Evolutionary conservation across 2,888 invertebrate genomes (phyloP).

Genomic region (Galeruca laticollis): DNA sequence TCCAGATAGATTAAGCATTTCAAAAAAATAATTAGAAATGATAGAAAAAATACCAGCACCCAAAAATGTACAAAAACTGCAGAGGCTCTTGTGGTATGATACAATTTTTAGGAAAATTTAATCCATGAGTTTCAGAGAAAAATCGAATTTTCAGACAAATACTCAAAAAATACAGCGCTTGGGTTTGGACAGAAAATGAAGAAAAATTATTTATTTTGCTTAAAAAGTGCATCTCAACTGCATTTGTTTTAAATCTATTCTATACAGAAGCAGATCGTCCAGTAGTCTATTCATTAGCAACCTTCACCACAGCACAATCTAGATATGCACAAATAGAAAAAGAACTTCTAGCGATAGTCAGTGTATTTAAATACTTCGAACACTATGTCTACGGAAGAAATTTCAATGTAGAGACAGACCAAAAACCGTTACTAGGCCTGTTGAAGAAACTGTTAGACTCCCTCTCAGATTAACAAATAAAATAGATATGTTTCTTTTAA

Average conservation of each 20-base stretch:
- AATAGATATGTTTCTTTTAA: no score
- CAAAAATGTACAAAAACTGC: constrained; percentile 33
- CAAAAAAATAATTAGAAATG: constrained; percentile 17
- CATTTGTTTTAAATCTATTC: constrained; percentile 5
- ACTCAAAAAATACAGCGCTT: constrained; percentile 31
- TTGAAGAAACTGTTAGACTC: no score
- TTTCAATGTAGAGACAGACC: no score
- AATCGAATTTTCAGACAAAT: constrained; percentile 26
- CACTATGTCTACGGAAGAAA: no score
- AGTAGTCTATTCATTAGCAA: constrained; percentile 36
- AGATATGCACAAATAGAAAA: constrained; percentile 14
- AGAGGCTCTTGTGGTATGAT: constrained; percentile 40
- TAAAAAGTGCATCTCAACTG: no score
- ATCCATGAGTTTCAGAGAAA: constrained; percentile 33
- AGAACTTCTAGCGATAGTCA: background rate
- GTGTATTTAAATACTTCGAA: no score
- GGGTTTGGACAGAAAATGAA: constrained; percentile 37
- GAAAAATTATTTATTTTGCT: constrained; percentile 29
- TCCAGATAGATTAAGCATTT: background rate
- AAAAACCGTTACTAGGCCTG: no score
- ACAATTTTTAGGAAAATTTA: constrained; percentile 36
- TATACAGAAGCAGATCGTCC: constrained; percentile 32
- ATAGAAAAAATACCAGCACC: constrained; percentile 23
- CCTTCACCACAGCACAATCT: constrained; percentile 36
- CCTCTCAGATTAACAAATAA: no score